These are phyloP conservation scores for Cerceris rybyensis DNA, from an alignment of 2,888 invertebrate species.

Conservation along the genomic window DNA sequence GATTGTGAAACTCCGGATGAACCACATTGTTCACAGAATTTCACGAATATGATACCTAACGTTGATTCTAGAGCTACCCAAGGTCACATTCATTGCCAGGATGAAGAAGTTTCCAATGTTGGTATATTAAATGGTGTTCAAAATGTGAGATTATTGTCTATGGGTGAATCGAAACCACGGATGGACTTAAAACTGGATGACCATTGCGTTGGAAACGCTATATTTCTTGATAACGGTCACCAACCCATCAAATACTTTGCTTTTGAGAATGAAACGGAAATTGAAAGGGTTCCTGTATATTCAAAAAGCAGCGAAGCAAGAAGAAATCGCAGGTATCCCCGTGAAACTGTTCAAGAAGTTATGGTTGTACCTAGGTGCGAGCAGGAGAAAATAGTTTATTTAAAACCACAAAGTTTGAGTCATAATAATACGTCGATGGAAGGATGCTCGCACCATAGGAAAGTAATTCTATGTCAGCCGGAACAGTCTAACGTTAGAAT, in stretches of 20 bases:
- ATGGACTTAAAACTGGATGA: not conserved
- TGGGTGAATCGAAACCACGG: constrained; percentile 1
- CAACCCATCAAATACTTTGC: constrained; percentile 41
- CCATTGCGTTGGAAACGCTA: not conserved
- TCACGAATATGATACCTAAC: too few relatives aligned
- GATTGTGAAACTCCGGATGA: too few relatives aligned
- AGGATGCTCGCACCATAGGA: constrained; percentile 1
- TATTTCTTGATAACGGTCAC: constrained; percentile 9
- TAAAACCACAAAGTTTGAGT: constrained; percentile 8
- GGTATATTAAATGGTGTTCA: constrained; percentile 32
- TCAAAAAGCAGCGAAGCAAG: constrained; percentile 2
- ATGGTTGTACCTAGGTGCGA: constrained; percentile 27
- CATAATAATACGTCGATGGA: constrained; percentile 3
- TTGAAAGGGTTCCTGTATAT: constrained; percentile 28
- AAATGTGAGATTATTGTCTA: constrained; percentile 28
- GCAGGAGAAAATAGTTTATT: constrained; percentile 17
- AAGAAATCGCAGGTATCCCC: constrained; percentile 19
- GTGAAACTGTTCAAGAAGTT: constrained; percentile 19
- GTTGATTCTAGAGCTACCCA: too few relatives aligned
- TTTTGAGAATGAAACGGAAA: constrained; percentile 8
- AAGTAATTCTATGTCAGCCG: constrained; percentile 16
- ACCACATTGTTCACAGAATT: too few relatives aligned
- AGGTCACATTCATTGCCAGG: too few relatives aligned
- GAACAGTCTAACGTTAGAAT: constrained; percentile 3
- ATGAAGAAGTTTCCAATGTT: not conserved